phyloP scores from a whole-genome alignment of 2,113 vertebrate species.

The Bungarus multicinctus region DNA sequence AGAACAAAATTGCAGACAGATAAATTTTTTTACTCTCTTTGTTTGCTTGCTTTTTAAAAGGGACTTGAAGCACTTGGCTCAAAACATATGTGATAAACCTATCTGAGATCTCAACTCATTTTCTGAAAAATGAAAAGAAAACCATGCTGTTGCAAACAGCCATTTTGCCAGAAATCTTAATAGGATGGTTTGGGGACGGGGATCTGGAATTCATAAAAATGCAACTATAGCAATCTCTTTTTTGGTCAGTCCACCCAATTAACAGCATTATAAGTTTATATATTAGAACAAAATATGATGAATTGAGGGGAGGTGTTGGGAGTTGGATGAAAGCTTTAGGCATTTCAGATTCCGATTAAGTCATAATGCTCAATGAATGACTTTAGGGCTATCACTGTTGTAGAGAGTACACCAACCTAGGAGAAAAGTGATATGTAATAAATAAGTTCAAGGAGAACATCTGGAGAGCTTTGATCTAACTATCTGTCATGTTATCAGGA shows the following conservation, averaged over 20 bases:
- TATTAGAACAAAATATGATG: background rate
- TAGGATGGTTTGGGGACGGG: background rate
- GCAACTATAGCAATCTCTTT: background rate
- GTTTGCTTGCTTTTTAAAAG: background rate
- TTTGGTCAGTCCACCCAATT: background rate
- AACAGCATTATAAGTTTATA: background rate
- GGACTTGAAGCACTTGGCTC: background rate
- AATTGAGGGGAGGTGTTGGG: background rate
- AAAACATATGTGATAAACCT: background rate
- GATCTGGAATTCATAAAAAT: background rate
- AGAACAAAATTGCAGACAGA: background rate
- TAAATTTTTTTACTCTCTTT: background rate
- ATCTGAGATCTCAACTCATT: background rate
- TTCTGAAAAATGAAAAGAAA: background rate
- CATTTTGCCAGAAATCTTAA: background rate
- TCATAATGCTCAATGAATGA: background rate
- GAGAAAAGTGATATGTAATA: background rate
- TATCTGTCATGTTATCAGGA: background rate
- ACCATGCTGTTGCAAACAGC: background rate
- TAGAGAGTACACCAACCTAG: background rate
- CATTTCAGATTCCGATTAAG: background rate
- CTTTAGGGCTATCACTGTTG: background rate
- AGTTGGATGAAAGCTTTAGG: background rate
- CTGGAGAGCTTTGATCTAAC: background rate
- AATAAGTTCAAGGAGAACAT: background rate